Evolutionary conservation across 2,797 vertebrate species (phyloP), one percentile per base, ranked within the genome.

Genomic region (Scolopax bukidnonensis): DNA sequence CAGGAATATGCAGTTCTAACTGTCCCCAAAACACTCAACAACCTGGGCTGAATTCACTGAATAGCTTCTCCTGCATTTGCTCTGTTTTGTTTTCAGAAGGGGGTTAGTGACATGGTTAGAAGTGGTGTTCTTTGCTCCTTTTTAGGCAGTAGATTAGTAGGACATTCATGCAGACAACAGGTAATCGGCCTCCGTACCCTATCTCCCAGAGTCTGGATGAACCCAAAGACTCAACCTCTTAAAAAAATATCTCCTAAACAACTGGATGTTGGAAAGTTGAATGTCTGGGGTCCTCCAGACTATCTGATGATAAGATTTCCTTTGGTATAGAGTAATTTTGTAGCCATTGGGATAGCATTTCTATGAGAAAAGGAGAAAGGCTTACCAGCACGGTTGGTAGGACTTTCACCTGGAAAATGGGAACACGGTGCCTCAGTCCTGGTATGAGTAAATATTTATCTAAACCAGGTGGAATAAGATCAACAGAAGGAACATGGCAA

Each of bases 381-480:
- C 84, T 93, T 68, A 60, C 36, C 54, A 80, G 32, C 38, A 27
- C 20, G 6, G 33, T n/a, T 68, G 68, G 45, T 88, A 95, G 95
- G 69, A 95, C 89, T 92, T 97, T 92, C 82, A 89, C 90, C 89
- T 95, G 87, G 87, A 84, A 96, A 95, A 88, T 41, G 45, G 57
- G 93, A 93, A 93, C 92, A 93, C 12, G 0, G 95, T 89, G 87
- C 89, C 82, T 94, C 91, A 95, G 91, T 95, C 75, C 75, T 91
- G 90, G 78, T 91, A 95, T 94, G 87, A 92, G 84, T 95, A 92
- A 97, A 97, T 96, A 96, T 96, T 96, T 96, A 78, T 87, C 70
- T 90, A 89, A 93, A 96, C 78, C 90, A 94, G 79, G 92, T 95
- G 87, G 71, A 95, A 94, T 94, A 91, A 95, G 79, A 95, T 92